Percentiles rank a stretch among this genome's conserved stretches.
Conservation (phyloP, 2,113 vertebrate genomes). For the Anser brachyrhynchus region DNA sequence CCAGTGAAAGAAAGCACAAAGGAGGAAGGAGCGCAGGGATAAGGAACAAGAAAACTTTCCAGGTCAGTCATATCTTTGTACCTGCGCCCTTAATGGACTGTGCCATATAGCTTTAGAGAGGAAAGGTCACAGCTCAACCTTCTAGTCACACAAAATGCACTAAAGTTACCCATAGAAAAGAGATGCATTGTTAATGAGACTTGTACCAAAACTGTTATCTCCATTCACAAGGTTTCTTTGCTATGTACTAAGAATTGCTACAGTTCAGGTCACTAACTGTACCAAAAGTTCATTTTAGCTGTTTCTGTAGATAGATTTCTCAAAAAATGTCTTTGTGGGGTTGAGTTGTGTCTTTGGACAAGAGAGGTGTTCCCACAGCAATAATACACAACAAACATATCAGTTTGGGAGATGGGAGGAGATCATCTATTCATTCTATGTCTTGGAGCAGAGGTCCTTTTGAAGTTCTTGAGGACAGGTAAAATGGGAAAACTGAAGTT, state of each 20-base stretch:
- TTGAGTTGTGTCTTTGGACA: background rate
- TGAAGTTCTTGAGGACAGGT: background rate
- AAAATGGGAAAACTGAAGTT: background rate
- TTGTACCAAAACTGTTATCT: background rate
- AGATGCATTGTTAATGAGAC: background rate
- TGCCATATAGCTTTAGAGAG: background rate
- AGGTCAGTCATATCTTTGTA: background rate
- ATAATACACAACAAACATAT: fast-evolving
- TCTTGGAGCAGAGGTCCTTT: background rate
- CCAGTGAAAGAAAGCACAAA: background rate
- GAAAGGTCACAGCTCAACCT: background rate
- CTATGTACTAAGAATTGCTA: background rate
- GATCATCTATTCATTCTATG: background rate
- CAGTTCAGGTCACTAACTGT: background rate
- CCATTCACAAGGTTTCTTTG: background rate
- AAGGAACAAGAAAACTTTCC: background rate
- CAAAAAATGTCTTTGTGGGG: background rate
- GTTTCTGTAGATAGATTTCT: background rate
- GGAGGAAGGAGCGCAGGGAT: background rate
- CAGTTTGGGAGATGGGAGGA: background rate
- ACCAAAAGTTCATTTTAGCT: background rate
- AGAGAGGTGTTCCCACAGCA: background rate
- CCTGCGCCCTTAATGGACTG: background rate
- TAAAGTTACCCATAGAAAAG: background rate
- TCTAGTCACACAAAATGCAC: background rate